Evolutionary conservation across 1,140 invertebrate genomes (phyloP), one percentile per base, ranked within the genome.

Genomic region (Trachymyrmex cornetzi): DNA sequence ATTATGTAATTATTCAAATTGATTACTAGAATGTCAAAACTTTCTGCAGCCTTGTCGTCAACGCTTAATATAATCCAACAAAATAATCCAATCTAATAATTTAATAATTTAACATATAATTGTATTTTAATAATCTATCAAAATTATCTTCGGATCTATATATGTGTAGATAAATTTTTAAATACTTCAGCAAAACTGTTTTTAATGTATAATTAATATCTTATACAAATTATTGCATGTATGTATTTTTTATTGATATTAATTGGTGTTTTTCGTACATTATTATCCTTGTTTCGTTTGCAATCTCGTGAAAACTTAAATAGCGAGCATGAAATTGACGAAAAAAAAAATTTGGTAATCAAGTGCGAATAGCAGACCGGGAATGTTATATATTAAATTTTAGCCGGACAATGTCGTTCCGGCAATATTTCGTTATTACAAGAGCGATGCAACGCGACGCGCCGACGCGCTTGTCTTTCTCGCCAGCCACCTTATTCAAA

Each of bases 321-420:
- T 14, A 24, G 16, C 34, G 22, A 61, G 14, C 16, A 24, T 12
- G 19, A 66, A 16, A 64, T 66, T 64, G 19, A 48, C 0, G 11
- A 11, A 3, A 55, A 75, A 12, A 6, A 77, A n/a, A 5, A 24
- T 48, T 63, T 30, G n/a, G 11, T 38, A 57, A 72, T 74, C 55
- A 61, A 44, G 22, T 19, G 55, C 55, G 34, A 61, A 38, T 57
- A 61, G 44, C 34, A 27, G 7, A 9, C 11, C 11, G 59, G 6
- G 38, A 30, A 77, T 77, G 74, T 77, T 38, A 44, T 64, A 50
- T 16, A 64, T 64, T 22, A 79, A 79, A 79, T 66, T 79, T 66
- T 22, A 34, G 38, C 44, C 24, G 59, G 44, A 79, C 55, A 64
- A 27, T 16, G 27, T 66, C 24, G 27, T 77, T 44, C 19, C 24